Evolutionary conservation across 2,797 vertebrate genomes (phyloP).

Genomic region (Lepilemur ruficaudatus): DNA sequence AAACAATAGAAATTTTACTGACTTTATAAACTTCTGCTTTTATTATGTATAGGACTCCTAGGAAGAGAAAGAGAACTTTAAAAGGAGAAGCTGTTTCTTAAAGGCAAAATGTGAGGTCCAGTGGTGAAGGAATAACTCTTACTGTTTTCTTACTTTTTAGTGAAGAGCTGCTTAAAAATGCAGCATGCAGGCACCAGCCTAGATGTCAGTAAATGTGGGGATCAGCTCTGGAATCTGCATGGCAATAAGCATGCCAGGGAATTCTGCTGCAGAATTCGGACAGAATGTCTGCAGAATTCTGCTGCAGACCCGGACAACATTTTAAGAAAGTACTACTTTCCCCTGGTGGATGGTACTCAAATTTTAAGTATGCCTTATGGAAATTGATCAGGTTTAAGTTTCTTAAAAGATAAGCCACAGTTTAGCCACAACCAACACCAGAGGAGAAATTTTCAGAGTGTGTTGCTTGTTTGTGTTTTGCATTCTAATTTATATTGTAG

Average conservation of each 20-base stretch:
- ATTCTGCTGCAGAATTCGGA: neutral
- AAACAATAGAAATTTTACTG: neutral
- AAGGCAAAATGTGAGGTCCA: neutral
- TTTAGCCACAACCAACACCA: neutral
- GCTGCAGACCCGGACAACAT: too few relatives aligned
- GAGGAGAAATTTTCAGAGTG: neutral
- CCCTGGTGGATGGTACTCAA: neutral
- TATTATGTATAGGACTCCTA: neutral
- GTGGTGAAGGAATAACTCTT: neutral
- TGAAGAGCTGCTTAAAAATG: neutral
- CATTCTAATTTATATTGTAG: neutral
- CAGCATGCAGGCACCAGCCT: neutral
- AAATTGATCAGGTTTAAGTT: neutral
- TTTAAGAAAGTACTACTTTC: neutral
- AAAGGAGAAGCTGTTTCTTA: neutral
- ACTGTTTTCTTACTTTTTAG: neutral
- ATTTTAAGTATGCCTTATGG: neutral
- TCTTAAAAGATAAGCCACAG: neutral
- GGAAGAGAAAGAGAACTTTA: neutral
- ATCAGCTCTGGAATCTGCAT: neutral
- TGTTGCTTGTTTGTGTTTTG: neutral
- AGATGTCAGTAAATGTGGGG: neutral
- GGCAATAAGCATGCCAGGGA: too few relatives aligned
- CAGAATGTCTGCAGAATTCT: too few relatives aligned
- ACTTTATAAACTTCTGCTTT: neutral